These are phyloP conservation scores for Dicaeum eximium DNA, from an alignment of 2,113 vertebrate species.

Conservation along the genomic window DNA sequence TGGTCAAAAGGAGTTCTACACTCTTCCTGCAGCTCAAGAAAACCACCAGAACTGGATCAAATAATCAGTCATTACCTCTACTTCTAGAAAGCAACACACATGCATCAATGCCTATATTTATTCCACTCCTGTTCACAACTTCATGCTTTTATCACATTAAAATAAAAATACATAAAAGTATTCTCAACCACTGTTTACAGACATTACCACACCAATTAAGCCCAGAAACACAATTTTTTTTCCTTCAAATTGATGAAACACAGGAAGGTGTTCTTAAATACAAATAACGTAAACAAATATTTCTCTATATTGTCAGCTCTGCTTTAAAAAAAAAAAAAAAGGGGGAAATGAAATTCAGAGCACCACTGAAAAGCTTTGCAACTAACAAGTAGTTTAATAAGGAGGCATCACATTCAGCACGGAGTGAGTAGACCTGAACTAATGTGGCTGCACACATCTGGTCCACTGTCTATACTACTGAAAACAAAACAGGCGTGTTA, in stretches of 20 bases:
- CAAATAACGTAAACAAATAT: not conserved
- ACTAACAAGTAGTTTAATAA: not conserved
- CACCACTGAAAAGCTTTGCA: not conserved
- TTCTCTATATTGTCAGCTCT: not conserved
- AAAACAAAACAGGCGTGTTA: constrained; percentile 50
- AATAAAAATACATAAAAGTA: not conserved
- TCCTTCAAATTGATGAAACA: not conserved
- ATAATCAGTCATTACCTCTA: not conserved
- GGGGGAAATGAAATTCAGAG: constrained; percentile 4
- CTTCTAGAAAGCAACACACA: not conserved
- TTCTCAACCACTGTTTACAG: not conserved
- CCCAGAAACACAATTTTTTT: not conserved
- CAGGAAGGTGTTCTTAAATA: not conserved
- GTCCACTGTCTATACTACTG: not conserved
- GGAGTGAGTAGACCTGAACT: not conserved
- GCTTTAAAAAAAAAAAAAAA: not conserved
- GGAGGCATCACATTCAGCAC: not conserved
- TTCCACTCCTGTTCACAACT: not conserved
- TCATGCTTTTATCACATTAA: not conserved
- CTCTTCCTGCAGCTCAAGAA: not conserved
- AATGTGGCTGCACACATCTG: constrained; percentile 11
- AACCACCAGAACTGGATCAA: not conserved
- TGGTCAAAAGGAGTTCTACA: not conserved
- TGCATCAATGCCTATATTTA: not conserved
- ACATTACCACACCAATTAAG: not conserved